These are phyloP conservation scores for Nannobrachium achirus DNA, from an alignment of 2,113 vertebrate genomes.

Conservation along the genomic window DNA sequence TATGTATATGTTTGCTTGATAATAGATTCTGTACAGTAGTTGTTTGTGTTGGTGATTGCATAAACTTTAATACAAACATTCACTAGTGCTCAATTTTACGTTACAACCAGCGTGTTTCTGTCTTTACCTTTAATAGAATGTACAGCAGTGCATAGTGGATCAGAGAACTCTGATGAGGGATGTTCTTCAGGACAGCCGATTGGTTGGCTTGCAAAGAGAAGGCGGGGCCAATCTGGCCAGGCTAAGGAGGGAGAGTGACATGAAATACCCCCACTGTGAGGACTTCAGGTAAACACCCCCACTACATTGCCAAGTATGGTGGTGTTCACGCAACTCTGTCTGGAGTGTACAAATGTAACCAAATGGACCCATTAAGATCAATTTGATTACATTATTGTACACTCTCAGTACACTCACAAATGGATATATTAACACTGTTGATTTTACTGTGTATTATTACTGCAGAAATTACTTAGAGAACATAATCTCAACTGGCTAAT, in stretches of 20 bases:
- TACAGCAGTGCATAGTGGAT: constrained; percentile 71
- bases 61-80: background rate
- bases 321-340: too few species aligned
- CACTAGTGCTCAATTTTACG: background rate
- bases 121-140: constrained; percentile 68
- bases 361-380: too few species aligned
- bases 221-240: constrained; percentile 86
- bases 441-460: too few species aligned
- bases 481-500: too few species aligned
- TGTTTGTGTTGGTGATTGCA: background rate
- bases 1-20: too few species aligned
- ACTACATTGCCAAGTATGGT: too few species aligned
- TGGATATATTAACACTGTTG: too few species aligned
- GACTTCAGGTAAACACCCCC: constrained; percentile 80
- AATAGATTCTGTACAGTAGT: background rate
- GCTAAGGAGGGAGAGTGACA: constrained; percentile 85
- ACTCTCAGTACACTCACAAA: too few species aligned
- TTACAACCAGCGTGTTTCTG: background rate
- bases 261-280: constrained; percentile 78
- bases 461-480: too few species aligned
- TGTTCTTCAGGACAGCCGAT: constrained; percentile 83
- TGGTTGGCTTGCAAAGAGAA: constrained; percentile 87
- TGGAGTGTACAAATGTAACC: too few species aligned
- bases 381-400: too few species aligned
- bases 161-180: constrained; percentile 88